phyloP scores from a whole-genome alignment of 1,140 invertebrate species.

The Aphidius ervi region DNA sequence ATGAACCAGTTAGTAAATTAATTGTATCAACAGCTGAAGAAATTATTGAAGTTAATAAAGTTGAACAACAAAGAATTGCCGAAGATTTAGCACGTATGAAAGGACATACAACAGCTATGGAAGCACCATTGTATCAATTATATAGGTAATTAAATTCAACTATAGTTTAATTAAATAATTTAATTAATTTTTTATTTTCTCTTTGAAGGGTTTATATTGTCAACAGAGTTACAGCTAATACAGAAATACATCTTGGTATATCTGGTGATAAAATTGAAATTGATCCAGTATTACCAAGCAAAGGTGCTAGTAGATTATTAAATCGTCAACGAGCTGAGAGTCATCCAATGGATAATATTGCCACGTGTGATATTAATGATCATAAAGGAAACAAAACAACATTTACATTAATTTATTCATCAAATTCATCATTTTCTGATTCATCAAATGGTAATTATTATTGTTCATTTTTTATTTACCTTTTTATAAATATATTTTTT shows the following conservation, averaged over 20 bases:
- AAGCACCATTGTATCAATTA: constrained; percentile 79
- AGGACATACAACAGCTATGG: constrained; percentile 68
- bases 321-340: constrained; percentile 66
- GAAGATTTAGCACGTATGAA: constrained; percentile 61
- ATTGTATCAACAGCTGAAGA: constrained; percentile 34
- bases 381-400: constrained; percentile 59
- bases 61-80: constrained; percentile 41
- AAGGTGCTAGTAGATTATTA: constrained; percentile 69
- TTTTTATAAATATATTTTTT: constrained; percentile 15
- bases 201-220: constrained; percentile 65
- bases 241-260: constrained; percentile 79
- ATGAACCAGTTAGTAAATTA: constrained; percentile 30
- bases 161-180: constrained; percentile 7
- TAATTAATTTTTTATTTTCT: constrained; percentile 1
- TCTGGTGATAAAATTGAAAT: constrained; percentile 90
- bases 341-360: constrained; percentile 80
- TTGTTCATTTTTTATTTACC: constrained; percentile 5
- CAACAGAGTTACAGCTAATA: constrained; percentile 74
- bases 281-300: constrained; percentile 69
- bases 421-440: constrained; percentile 38
- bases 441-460: constrained; percentile 38
- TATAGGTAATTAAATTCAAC: constrained; percentile 52
- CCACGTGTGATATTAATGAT: constrained; percentile 78
- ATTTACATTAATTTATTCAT: constrained; percentile 61
- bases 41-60: constrained; percentile 43